These are phyloP conservation scores for Apotomis capreana DNA, from an alignment of 2,888 invertebrate genomes.

Conservation along the genomic window DNA sequence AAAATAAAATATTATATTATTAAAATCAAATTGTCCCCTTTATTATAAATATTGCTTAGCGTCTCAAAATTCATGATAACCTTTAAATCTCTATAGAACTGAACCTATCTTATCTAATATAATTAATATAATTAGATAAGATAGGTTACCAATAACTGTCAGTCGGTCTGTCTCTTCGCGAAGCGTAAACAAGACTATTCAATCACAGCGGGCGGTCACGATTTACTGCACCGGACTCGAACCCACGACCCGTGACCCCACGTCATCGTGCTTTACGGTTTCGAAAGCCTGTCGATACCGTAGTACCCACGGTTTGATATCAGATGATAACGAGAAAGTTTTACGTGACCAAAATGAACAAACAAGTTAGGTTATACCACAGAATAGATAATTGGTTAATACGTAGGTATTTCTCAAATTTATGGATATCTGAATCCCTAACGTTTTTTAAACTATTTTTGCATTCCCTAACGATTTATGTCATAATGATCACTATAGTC, in stretches of 20 bases:
- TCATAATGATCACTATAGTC: too few species aligned
- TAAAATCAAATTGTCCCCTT: too few species aligned
- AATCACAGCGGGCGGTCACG: slow-evolving; percentile 24
- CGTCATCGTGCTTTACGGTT: slow-evolving; percentile 19
- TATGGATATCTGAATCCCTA: too few species aligned
- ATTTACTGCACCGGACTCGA: slow-evolving; percentile 15
- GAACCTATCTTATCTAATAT: neutral
- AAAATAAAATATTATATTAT: too few species aligned
- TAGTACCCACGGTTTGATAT: neutral
- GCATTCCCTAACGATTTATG: too few species aligned
- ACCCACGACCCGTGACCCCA: slow-evolving; percentile 26
- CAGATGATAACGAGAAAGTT: slow-evolving; percentile 12
- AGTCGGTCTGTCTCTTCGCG: slow-evolving; percentile 11
- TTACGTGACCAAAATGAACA: neutral
- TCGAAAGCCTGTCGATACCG: slow-evolving; percentile 14
- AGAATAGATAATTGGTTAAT: too few species aligned
- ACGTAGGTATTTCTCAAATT: too few species aligned
- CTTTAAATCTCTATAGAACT: too few species aligned
- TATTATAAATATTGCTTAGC: too few species aligned
- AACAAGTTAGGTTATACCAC: neutral
- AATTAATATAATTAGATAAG: neutral
- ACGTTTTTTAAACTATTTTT: too few species aligned
- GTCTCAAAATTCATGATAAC: too few species aligned
- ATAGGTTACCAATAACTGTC: slow-evolving; percentile 20
- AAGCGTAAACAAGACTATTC: slow-evolving; percentile 12